Percentiles rank a stretch among this genome's conserved stretches.
Evolutionary conservation across 1,140 invertebrate species (phyloP).

Genomic region (Bombus soroeensis): DNA sequence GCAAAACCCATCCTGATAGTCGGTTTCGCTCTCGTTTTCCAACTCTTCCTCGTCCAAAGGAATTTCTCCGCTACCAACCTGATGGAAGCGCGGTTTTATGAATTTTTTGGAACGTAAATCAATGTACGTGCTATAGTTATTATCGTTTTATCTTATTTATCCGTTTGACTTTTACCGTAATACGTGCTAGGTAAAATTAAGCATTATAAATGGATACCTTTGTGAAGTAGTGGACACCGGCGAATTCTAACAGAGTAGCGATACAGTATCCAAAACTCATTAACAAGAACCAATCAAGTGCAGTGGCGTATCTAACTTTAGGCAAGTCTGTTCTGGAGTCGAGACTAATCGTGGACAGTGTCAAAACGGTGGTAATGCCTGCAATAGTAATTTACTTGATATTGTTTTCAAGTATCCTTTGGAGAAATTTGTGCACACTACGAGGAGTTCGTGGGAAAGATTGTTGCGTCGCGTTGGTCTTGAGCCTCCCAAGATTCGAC

Average conservation of each 20-base stretch:
- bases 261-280: constrained; percentile 98
- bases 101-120: no score
- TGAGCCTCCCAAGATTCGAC: rapidly evolving
- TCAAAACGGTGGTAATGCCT: constrained; percentile 96
- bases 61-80: constrained; percentile 92
- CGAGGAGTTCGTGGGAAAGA: no score
- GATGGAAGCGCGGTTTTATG: neutral
- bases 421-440: no score
- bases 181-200: neutral
- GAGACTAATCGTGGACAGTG: constrained; percentile 94
- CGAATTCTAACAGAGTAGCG: constrained; percentile 95
- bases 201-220: constrained; percentile 84
- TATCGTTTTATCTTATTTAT: no score
- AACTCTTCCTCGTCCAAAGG: constrained; percentile 91
- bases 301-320: constrained; percentile 95
- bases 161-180: rapidly evolving
- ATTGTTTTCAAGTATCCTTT: rapidly evolving
- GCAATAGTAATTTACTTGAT: constrained; percentile 58
- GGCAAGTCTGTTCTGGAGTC: constrained; percentile 95
- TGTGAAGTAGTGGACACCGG: constrained; percentile 97
- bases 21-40: constrained; percentile 83
- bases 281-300: constrained; percentile 95
- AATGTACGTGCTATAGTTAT: no score
- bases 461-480: no score
- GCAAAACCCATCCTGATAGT: constrained; percentile 70